phyloP scores from a whole-genome alignment of 2,888 invertebrate genomes.

The Calameuta idolon region DNA sequence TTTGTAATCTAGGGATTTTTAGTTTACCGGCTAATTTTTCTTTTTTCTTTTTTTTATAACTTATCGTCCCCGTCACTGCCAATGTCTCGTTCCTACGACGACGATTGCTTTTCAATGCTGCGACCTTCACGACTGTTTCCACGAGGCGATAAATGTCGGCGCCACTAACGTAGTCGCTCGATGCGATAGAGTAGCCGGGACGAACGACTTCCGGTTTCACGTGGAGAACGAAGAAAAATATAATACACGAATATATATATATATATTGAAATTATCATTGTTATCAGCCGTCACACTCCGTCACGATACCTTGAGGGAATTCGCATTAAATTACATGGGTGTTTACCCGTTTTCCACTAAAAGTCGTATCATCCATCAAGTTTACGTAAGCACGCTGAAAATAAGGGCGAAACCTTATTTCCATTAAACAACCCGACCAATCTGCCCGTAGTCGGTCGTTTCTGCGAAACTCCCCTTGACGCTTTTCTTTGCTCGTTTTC shows the following conservation, averaged over 20 bases:
- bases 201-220: background rate
- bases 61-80: background rate
- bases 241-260: background rate
- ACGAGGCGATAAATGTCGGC: background rate
- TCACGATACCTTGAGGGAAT: background rate
- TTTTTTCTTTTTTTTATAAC: no score
- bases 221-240: background rate
- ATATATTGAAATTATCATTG: background rate
- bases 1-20: background rate
- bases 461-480: background rate
- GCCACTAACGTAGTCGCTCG: background rate
- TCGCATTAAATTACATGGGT: background rate
- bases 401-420: background rate
- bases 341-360: background rate
- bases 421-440: background rate
- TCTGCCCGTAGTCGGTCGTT: background rate
- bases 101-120: background rate
- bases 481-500: background rate
- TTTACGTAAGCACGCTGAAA: background rate
- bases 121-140: background rate
- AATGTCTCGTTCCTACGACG: background rate
- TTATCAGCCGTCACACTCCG: background rate
- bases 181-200: background rate
- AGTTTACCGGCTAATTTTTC: no score
- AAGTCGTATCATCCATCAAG: background rate